phyloP scores from a whole-genome alignment of 2,797 vertebrate species.

The Otolemur crassicaudatus region DNA sequence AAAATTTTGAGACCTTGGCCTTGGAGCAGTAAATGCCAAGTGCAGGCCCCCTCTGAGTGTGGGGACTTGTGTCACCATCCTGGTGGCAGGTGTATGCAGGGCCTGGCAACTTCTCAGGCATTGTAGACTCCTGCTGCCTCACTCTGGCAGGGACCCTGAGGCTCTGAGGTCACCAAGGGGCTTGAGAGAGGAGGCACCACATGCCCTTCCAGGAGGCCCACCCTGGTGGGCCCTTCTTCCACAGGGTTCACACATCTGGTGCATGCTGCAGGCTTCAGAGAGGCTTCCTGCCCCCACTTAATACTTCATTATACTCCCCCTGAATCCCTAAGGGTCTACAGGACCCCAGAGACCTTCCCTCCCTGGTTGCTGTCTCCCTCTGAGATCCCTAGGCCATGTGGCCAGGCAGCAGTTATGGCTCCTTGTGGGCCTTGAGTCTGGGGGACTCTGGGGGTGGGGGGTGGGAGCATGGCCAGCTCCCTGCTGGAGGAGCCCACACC shows the following conservation, averaged over 20 bases:
- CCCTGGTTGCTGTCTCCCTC: neutral
- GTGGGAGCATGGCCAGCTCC: neutral
- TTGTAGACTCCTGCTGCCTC: rapidly evolving
- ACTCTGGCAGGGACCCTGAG: neutral
- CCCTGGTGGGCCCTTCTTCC: rapidly evolving
- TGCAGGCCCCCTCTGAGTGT: neutral
- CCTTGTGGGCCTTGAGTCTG: neutral
- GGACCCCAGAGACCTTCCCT: neutral
- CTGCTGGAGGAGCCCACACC: neutral
- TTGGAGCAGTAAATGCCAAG: rapidly evolving
- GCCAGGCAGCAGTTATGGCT: no score
- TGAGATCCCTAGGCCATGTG: rapidly evolving
- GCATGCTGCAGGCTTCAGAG: rapidly evolving
- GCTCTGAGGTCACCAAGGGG: neutral
- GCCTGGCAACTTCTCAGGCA: neutral
- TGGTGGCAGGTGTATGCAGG: neutral
- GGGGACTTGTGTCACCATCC: neutral
- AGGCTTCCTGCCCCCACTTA: neutral
- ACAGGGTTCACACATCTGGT: rapidly evolving
- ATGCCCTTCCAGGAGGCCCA: neutral
- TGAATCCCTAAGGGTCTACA: neutral
- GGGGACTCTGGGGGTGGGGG: neutral
- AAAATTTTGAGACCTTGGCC: rapidly evolving
- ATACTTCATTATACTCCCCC: no score
- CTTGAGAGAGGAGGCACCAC: neutral